A percentile compares a stretch with the other conserved stretches of the same genome.
These are phyloP conservation scores for Hirtodrosophila histrioides DNA, from an alignment of 2,888 invertebrate genomes.

Conservation along the genomic window DNA sequence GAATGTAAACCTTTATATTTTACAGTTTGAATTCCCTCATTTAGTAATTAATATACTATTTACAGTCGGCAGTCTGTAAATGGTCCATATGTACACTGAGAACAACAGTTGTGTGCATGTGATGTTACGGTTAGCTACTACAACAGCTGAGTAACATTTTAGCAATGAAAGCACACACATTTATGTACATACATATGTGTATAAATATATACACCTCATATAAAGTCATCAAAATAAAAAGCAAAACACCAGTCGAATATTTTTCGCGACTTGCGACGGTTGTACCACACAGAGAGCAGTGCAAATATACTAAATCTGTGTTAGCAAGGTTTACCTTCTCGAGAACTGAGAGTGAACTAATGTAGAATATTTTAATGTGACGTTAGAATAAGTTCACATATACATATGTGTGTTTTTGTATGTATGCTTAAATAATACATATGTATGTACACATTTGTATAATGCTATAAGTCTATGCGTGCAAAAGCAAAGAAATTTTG, in stretches of 20 bases:
- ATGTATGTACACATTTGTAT: background rate
- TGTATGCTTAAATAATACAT: background rate
- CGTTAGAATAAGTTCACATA: background rate
- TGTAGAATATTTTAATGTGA: background rate
- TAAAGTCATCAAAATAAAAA: conserved; percentile 17
- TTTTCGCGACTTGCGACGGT: conserved; percentile 43
- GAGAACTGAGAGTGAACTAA: no score
- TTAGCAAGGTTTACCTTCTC: background rate
- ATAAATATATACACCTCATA: background rate
- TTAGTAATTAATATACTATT: no score
- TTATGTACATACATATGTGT: background rate
- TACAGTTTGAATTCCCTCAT: no score
- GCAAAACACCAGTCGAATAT: conserved; percentile 46
- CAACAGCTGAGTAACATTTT: conserved; percentile 9
- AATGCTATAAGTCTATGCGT: no score
- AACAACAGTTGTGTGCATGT: conserved; percentile 2
- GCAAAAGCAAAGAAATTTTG: no score
- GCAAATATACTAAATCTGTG: background rate
- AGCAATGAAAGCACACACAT: background rate
- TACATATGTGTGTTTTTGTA: background rate
- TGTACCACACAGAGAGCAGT: conserved; percentile 21
- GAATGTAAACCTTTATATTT: no score
- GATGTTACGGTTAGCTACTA: conserved; percentile 1
- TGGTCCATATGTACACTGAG: background rate
- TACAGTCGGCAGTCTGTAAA: background rate